A percentile compares a stretch with the other conserved stretches of the same genome.
phyloP scores from a whole-genome alignment of 2,113 vertebrate species.

The Crotalus viridis region DNA sequence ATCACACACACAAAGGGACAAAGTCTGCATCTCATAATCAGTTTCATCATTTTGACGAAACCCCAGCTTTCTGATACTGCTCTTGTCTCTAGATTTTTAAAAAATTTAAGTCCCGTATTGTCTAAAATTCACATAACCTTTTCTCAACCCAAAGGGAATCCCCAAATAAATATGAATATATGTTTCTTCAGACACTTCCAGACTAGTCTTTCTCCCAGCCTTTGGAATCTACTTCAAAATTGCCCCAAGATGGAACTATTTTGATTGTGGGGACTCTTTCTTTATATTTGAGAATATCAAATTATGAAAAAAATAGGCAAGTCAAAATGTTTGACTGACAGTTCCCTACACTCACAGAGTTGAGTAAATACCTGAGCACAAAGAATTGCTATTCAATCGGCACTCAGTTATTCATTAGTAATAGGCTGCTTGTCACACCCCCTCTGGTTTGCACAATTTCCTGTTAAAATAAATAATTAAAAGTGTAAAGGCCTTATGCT shows the following conservation, averaged over 20 bases:
- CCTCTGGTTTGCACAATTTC: not conserved
- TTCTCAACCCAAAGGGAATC: not conserved
- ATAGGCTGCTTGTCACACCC: not conserved
- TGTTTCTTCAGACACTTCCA: not conserved
- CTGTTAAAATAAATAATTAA: not conserved
- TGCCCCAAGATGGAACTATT: not conserved
- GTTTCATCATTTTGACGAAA: not conserved
- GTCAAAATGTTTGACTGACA: not conserved
- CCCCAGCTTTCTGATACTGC: not conserved
- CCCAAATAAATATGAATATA: not conserved
- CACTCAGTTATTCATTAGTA: not conserved
- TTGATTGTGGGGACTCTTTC: not conserved
- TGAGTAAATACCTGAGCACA: not conserved
- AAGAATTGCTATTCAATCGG: not conserved
- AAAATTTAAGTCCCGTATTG: not conserved
- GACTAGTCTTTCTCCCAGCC: not conserved
- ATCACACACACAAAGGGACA: not conserved
- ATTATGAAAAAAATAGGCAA: not conserved
- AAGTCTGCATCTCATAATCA: not conserved
- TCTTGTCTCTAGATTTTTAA: not conserved
- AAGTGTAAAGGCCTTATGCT: not conserved
- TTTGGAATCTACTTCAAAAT: not conserved
- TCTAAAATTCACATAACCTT: not conserved
- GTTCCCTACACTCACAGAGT: not conserved
- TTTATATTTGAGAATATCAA: not conserved